Evolutionary conservation across 1,140 invertebrate genomes (phyloP).

Genomic region (Drosophila setifemur): DNA sequence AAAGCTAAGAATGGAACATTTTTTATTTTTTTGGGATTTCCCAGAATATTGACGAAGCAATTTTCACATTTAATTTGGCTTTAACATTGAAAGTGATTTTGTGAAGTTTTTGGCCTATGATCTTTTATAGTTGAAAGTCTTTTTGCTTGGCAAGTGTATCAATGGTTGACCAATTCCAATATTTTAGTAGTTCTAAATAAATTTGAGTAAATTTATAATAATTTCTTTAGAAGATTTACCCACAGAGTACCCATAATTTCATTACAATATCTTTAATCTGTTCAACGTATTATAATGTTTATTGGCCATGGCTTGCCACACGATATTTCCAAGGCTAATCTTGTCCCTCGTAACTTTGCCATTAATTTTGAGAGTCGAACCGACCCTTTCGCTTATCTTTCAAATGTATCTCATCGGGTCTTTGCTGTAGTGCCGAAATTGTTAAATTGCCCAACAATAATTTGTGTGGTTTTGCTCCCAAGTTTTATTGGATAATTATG

Average conservation of each 20-base stretch:
- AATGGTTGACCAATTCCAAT: not conserved
- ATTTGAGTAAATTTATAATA: not conserved
- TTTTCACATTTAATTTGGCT: slow-evolving; percentile 11
- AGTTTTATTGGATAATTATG: slow-evolving; percentile 73
- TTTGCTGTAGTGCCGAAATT: slow-evolving; percentile 25
- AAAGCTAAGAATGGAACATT: slow-evolving; percentile 13
- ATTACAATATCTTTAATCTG: slow-evolving; percentile 1
- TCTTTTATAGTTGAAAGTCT: too few species aligned
- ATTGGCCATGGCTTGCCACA: not conserved
- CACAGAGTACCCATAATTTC: not conserved
- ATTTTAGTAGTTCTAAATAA: not conserved
- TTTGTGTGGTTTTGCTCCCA: slow-evolving; percentile 47
- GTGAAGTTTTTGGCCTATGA: too few species aligned
- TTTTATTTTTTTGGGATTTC: slow-evolving; percentile 18
- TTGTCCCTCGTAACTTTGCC: slow-evolving; percentile 3
- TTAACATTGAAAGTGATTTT: slow-evolving; percentile 9
- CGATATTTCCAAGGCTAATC: not conserved
- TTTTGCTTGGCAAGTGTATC: not conserved
- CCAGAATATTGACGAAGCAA: slow-evolving; percentile 3
- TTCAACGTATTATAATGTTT: slow-evolving; percentile 1
- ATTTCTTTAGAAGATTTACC: too few species aligned
- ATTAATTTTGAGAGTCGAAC: not conserved
- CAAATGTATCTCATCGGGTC: slow-evolving; percentile 4
- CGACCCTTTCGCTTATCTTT: not conserved
- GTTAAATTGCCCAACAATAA: slow-evolving; percentile 45